Evolutionary conservation across 2,797 vertebrate species (phyloP), one percentile per base, ranked within the genome.

Genomic region (Mallotus villosus): DNA sequence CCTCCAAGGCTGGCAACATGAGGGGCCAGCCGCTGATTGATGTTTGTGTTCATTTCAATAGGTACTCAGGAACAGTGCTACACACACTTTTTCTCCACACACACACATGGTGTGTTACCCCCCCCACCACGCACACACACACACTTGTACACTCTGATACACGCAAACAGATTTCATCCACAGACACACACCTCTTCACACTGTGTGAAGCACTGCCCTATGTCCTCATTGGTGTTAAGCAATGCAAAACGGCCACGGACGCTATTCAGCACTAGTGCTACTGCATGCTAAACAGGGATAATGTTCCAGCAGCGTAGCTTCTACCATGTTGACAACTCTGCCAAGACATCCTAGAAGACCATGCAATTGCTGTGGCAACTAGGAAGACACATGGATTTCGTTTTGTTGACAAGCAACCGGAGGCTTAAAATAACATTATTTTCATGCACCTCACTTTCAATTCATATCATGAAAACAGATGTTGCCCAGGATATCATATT

Each of bases 1-100:
- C 81, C 82, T 82, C 77, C 77, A 82, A 86, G 82, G 88, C 79
- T 84, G 82, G 75, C 78, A 85, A 79, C 78, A 81, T 2, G 58
- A 84, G 85, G 80, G 83, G 84, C 83, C 73, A 65, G 78, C 72
- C 81, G 68, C 78, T 77, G 73, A 86, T 86, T 87, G 85, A 85
- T 90, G 86, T 89, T 90, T 87, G 85, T 88, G 85, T 86, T 91
- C 76, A 84, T 91, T 90, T 92, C 78, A 91, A 90, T 82, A 86
- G 86, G 82, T 82, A 86, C 88, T 93, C 83, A 89, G 81, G 73
- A 81, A 71, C 74, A 46, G 77, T 78, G 83, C 79, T 76, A 66
- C 58, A 65, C 62, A 37, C 24, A 61, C 81, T 79, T 75, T 41
- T 41, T 41, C 41, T 14, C 37, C 63, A 41, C n/a, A 58, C 63